Evolutionary conservation across 2,113 vertebrate genomes (phyloP).

Genomic region (Neolamprologus sp.): DNA sequence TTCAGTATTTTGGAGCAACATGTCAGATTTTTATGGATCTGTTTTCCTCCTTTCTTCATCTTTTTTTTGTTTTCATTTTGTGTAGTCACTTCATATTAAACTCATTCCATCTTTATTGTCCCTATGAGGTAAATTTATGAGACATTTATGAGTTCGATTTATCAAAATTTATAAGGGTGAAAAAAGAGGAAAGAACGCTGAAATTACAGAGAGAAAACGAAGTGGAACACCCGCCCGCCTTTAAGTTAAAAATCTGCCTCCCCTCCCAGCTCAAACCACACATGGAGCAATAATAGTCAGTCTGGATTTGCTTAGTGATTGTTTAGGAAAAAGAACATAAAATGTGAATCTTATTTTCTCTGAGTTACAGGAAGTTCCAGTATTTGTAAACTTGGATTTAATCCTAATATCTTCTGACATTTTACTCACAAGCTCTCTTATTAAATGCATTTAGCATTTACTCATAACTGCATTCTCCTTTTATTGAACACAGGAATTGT

Average conservation of each 20-base stretch:
- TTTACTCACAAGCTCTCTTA: neutral
- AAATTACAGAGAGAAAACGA: neutral
- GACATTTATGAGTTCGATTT: neutral
- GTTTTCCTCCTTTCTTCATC: neutral
- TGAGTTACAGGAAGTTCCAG: neutral
- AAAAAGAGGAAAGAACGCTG: neutral
- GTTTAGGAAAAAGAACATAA: neutral
- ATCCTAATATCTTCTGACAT: neutral
- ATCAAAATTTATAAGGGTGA: neutral
- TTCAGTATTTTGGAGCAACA: neutral
- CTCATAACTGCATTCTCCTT: neutral
- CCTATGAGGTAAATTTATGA: neutral
- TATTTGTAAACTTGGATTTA: neutral
- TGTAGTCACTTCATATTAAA: neutral
- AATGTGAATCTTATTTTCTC: neutral
- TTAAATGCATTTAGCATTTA: neutral
- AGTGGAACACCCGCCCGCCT: neutral
- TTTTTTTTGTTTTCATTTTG: neutral
- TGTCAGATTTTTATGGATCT: neutral
- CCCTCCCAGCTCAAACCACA: neutral
- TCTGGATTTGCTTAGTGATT: conserved; percentile 15
- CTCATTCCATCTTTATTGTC: neutral
- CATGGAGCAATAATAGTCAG: neutral
- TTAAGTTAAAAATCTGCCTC: neutral
- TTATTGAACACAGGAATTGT: neutral